Base-by-base conservation (phyloP, 2,113 vertebrate species). In the Peromyscus polionotus region DNA sequence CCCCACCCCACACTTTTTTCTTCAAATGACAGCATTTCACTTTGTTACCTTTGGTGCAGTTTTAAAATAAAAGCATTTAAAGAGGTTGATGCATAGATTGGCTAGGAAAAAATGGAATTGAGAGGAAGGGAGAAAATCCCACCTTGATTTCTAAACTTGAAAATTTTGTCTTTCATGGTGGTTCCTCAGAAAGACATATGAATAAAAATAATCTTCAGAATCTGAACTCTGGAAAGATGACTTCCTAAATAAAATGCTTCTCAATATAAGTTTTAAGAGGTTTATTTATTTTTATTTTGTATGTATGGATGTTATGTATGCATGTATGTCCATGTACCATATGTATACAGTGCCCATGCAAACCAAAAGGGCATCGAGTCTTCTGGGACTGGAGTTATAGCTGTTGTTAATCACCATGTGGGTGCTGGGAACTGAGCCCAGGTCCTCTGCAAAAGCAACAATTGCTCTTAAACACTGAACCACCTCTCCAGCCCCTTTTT, bases 51-150 rank as follows among this genome's bases (percentile, higher is more conserved):
- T 72, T 88, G 67, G 48, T n/a, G 33, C 26, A 72, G 9, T 95
- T 97, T 89, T 54, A 88, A 95, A 94, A 94, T 57, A 51, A 68
- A 36, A 36, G 1, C 63, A 87, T 68, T 48, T 87, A 7, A 86
- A n/a, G 19, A 42, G 22, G 5, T 68, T 33, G 33, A 31, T 88
- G n/a, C 24, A 17, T 54, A 88, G 36, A 36, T n/a, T 57, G 13
- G 22, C 48, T 57, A 57, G 33, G 33, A 22, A n/a, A 51, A 67
- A 48, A 7, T 24, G 6, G 20, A 59, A 73, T 31, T 88, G 22
- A 88, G 36, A 88, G 2, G 48, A 72, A 26, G 33, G 13, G 14
- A 54, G 22, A 42, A 57, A 54, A 88, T 72, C 24, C 33, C 13
- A 39, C 36, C 51, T 39, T 73, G 5, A 73, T 57, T 68, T 54